Base-by-base conservation (phyloP, 2,113 vertebrate species). In the Paralichthys olivaceus region DNA sequence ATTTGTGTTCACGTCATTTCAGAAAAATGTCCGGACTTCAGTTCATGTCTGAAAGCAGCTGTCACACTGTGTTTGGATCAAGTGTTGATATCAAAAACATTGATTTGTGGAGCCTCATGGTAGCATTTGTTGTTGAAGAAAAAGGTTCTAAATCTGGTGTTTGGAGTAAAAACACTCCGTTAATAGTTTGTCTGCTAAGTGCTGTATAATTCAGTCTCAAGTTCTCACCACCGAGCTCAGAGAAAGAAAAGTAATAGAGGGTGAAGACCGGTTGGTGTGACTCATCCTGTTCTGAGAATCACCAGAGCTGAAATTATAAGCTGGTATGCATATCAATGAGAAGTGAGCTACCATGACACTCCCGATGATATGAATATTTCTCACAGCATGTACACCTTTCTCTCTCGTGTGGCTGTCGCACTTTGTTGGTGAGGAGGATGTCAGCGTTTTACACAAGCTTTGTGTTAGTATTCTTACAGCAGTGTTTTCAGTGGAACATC, bases 261-360 rank as follows among this genome's bases (percentile, higher is more conserved):
- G 54, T 81, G 77, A 76, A 87, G 80, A 78, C 32, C 37, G 65
- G 80, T 76, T 83, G 86, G 75, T 75, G 87, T 87, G 84, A 86
- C 89, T 90, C 84, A 89, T 87, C 77, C 85, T 84, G 79, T 77
- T 81, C 80, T 61, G 78, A 81, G 81, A 88, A 83, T 81, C 85
- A 87, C 64, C 80, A 64, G 77, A 83, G 77, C 77, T 83, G 86
- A 84, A 78, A 85, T 84, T 77, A 82, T 87, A 77, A 84, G 65
- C 69, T 73, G 69, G 72, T 83, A 56, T 89, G 88, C 85, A 87
- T 91, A 85, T 87, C 83, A 87, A 87, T 89, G 87, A 91, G 83
- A 80, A 81, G 43, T 22, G 75, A 87, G 82, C 87, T 84, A 70
- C 84, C 77, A 87, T 84, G 86, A 90, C 83, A 84, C 79, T 73